phyloP scores from a whole-genome alignment of 2,888 invertebrate genomes.

The Epinotia ramella region DNA sequence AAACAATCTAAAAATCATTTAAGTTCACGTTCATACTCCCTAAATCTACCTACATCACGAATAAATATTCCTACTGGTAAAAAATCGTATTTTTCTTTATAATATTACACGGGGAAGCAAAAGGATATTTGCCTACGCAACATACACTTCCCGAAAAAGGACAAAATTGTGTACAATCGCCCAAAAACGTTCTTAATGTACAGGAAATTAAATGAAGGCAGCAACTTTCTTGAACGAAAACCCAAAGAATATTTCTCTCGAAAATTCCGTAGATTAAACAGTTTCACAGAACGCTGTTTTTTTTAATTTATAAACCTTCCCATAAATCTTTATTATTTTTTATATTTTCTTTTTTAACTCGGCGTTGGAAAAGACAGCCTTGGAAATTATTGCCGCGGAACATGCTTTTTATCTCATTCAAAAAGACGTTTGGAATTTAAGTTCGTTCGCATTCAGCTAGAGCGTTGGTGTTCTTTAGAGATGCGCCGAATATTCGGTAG shows the following conservation, averaged over 20 bases:
- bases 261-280: background rate
- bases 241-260: conserved; percentile 1
- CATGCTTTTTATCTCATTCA: conserved; percentile 9
- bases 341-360: conserved; percentile 2
- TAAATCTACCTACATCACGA: too few relatives aligned
- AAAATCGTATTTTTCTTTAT: too few relatives aligned
- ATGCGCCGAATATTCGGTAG: too few relatives aligned
- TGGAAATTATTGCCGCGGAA: conserved; percentile 1
- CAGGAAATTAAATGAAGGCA: conserved; percentile 22
- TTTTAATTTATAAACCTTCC: conserved; percentile 1
- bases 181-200: conserved; percentile 27
- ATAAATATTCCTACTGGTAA: too few relatives aligned
- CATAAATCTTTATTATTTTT: conserved; percentile 15
- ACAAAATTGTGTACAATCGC: conserved; percentile 5
- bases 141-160: background rate
- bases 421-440: background rate
- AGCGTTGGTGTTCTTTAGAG: background rate
- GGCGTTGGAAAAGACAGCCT: background rate
- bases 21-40: too few relatives aligned
- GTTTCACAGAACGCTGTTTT: background rate
- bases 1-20: too few relatives aligned
- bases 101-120: background rate
- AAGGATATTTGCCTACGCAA: background rate
- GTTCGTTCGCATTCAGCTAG: background rate
- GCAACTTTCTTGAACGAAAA: conserved; percentile 19